phyloP scores from a whole-genome alignment of 1,140 invertebrate species.

The Epicauta chinensis region DNA sequence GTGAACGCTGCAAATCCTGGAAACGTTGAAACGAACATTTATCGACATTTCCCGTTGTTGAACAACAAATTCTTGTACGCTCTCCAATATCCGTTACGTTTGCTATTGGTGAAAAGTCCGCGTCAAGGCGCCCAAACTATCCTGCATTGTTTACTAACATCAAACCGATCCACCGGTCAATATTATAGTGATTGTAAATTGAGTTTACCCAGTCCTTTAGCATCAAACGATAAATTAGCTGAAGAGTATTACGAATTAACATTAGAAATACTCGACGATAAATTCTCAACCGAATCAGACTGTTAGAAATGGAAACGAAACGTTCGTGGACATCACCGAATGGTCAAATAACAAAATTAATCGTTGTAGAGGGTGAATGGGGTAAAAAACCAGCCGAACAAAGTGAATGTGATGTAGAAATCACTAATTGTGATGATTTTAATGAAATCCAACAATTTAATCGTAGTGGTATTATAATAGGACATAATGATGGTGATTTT shows the following conservation, averaged over 20 bases:
- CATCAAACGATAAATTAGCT: conserved; percentile 26
- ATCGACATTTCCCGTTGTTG: conserved; percentile 37
- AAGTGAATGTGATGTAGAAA: conserved; percentile 30
- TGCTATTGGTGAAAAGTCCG: conserved; percentile 37
- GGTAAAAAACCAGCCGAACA: conserved; percentile 36
- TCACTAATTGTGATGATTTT: conserved; percentile 23
- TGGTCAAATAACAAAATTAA: conserved; percentile 32
- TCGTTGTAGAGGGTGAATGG: conserved; percentile 19
- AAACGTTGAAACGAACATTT: conserved; percentile 40
- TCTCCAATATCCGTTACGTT: conserved; percentile 38
- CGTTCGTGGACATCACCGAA: conserved; percentile 32
- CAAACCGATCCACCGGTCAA: conserved; percentile 35
- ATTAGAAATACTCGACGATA: conserved; percentile 28
- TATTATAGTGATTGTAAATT: conserved; percentile 37
- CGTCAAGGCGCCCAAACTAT: conserved; percentile 38
- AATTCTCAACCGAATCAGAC: conserved; percentile 33
- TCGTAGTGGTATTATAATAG: conserved; percentile 17
- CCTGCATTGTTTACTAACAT: conserved; percentile 36
- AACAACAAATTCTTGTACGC: conserved; percentile 33
- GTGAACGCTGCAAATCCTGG: conserved; percentile 43
- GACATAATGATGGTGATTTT: conserved; percentile 31
- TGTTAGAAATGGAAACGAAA: conserved; percentile 25
- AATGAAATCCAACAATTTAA: conserved; percentile 8
- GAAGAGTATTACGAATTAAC: conserved; percentile 35
- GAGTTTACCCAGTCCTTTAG: conserved; percentile 25